Evolutionary conservation across 1,140 invertebrate species (phyloP).

Genomic region (Holcopasites calliopsidis): DNA sequence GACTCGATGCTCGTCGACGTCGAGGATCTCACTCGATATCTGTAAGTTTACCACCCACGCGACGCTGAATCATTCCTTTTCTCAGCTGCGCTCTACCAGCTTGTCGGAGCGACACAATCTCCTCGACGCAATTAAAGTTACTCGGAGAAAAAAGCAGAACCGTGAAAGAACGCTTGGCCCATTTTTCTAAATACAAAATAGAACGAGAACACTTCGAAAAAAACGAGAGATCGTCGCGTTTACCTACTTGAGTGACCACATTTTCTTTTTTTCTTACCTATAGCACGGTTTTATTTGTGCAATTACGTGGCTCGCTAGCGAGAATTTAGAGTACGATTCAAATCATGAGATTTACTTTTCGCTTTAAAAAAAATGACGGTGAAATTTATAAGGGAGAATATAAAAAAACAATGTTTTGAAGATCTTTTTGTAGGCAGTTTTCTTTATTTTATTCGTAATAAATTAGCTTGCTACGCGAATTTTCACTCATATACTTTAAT

Average conservation of each 20-base stretch:
- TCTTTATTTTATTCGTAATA: no score
- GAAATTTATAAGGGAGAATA: no score
- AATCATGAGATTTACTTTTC: no score
- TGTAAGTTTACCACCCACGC: slow-evolving; percentile 83
- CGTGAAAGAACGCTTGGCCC: slow-evolving; percentile 10
- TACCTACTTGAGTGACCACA: not conserved
- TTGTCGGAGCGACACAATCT: not conserved
- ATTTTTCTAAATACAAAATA: slow-evolving; percentile 31
- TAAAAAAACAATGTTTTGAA: no score
- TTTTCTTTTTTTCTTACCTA: not conserved
- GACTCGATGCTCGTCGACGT: slow-evolving; percentile 98
- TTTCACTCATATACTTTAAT: no score
- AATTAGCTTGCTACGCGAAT: no score
- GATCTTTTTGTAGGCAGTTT: no score
- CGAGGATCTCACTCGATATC: slow-evolving; percentile 95
- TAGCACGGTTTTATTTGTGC: not conserved
- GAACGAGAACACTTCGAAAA: slow-evolving; percentile 26
- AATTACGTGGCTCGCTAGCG: not conserved
- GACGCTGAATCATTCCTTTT: not conserved
- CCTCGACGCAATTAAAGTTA: slow-evolving; percentile 23
- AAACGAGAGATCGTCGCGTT: slow-evolving; percentile 22
- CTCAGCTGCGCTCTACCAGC: no score
- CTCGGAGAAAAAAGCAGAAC: not conserved
- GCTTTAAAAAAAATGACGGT: no score
- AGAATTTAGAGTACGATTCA: not conserved